Evolutionary conservation across 2,113 vertebrate species (phyloP), one percentile per base, ranked within the genome.

Genomic region (Octodon degus): DNA sequence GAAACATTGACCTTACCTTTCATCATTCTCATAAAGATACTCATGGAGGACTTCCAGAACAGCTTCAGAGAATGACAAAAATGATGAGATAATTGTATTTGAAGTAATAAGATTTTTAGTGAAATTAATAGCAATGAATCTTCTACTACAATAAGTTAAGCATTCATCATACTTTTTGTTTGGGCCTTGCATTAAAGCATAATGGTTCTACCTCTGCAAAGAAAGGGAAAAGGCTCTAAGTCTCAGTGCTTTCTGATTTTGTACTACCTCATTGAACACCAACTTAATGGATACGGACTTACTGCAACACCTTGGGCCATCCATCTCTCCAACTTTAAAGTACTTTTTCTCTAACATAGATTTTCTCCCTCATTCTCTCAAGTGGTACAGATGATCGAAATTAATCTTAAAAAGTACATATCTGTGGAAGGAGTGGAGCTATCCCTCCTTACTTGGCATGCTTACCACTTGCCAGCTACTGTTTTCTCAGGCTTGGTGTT

Each of bases 391-490:
- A 85, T 3, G 2, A 84, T 22, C 50, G 58, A n/a, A 11, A 16
- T 19, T 72, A 53, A 19, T 30, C 7, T 30, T 19, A 7, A 7
- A 43, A 2, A 53, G 16, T 63, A 11, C 40, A 4, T 2, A 60
- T 58, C 55, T 7, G 14, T 60, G 30, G 58, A 77, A 37, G 82
- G 20, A 83, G 2, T 22, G 32, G 6, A 22, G 27, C 34, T 72
- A n/a, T 17, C 47, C 17, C 9, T 63, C 40, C 4, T 68, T 53
- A 12, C 27, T 24, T 7, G 5, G 2, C 30, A 4, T 20, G 24
- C 24, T 19, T 9, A 6, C 4, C 0, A 7, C n/a, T 67, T 55
- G 17, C n/a, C 27, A 2, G 1, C 0, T 40, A 0, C 0, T 7
- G 19, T 4, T 7, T 7, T 6, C 68, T 77, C 85, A 12, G 13